Conservation (phyloP, 1,140 invertebrate species). For the Scaptomyza pallida region DNA sequence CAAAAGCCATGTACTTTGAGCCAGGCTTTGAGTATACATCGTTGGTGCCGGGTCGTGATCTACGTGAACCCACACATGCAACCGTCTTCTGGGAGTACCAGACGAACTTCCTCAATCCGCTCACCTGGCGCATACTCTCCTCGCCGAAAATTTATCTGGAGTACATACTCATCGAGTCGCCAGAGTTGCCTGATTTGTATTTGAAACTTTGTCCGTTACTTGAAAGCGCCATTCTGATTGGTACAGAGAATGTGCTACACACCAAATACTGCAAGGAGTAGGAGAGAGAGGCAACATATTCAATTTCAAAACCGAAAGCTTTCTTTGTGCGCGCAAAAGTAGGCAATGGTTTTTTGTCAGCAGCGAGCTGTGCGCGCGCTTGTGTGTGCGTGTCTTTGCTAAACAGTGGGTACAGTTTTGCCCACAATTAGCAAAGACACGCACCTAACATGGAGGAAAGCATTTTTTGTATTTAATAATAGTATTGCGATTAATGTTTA, state of each 20-base stretch:
- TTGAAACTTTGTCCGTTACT: slow-evolving; percentile 86
- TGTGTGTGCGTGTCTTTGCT: slow-evolving; percentile 6
- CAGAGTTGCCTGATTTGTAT: slow-evolving; percentile 86
- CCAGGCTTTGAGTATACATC: slow-evolving; percentile 89
- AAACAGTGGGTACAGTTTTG: slow-evolving; percentile 7
- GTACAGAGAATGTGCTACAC: slow-evolving; percentile 85
- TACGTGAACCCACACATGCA: slow-evolving; percentile 87
- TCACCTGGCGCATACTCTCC: slow-evolving; percentile 91
- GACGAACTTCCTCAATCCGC: slow-evolving; percentile 90
- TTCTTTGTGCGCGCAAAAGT: slow-evolving; percentile 21
- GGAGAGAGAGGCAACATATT: background rate
- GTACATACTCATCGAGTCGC: slow-evolving; percentile 88
- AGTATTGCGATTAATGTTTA: slow-evolving; percentile 56
- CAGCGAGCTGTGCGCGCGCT: background rate
- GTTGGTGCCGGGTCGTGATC: slow-evolving; percentile 88
- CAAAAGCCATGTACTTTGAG: slow-evolving; percentile 86
- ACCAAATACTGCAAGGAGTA: slow-evolving; percentile 84
- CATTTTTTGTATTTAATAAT: slow-evolving; percentile 65
- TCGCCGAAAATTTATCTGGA: slow-evolving; percentile 89
- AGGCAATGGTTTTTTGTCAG: slow-evolving; percentile 5
- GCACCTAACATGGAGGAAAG: background rate
- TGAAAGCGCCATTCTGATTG: slow-evolving; percentile 85
- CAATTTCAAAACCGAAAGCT: slow-evolving; percentile 17
- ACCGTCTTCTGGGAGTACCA: slow-evolving; percentile 91
- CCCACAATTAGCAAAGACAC: slow-evolving; percentile 5